phyloP scores from a whole-genome alignment of 2,113 vertebrate species.

The Ciconia maguari region DNA sequence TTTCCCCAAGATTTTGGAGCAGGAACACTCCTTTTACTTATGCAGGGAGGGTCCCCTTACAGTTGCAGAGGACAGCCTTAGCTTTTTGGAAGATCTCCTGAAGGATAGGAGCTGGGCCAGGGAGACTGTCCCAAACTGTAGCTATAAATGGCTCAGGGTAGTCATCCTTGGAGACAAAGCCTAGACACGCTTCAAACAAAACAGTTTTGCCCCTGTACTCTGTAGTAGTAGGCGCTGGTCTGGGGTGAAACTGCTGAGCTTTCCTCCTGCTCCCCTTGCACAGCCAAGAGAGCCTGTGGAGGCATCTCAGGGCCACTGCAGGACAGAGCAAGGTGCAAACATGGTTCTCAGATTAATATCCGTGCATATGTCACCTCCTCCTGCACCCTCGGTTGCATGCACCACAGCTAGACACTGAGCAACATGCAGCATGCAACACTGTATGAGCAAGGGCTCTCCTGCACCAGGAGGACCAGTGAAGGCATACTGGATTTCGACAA shows the following conservation, averaged over 20 bases:
- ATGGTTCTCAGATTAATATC: accelerated
- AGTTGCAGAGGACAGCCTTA: neutral
- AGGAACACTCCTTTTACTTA: neutral
- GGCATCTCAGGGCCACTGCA: neutral
- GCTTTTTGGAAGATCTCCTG: conserved; percentile 9
- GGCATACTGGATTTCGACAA: neutral
- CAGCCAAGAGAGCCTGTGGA: neutral
- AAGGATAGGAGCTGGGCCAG: neutral
- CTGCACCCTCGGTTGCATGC: neutral
- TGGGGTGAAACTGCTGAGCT: neutral
- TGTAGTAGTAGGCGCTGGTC: neutral
- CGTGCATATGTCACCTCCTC: neutral
- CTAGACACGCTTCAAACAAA: neutral
- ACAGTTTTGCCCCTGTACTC: neutral
- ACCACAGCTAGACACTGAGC: accelerated
- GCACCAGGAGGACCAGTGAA: neutral
- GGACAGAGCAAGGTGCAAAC: neutral
- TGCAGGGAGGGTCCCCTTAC: neutral
- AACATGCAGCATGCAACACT: accelerated
- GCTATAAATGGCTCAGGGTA: conserved; percentile 58
- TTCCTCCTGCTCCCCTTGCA: neutral
- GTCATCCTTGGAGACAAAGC: conserved; percentile 30
- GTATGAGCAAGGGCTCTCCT: neutral
- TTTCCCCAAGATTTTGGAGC: neutral
- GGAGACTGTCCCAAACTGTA: neutral